These are phyloP conservation scores for Calyptommatus sinebrachiatus DNA, from an alignment of 2,113 vertebrate species.

Conservation along the genomic window DNA sequence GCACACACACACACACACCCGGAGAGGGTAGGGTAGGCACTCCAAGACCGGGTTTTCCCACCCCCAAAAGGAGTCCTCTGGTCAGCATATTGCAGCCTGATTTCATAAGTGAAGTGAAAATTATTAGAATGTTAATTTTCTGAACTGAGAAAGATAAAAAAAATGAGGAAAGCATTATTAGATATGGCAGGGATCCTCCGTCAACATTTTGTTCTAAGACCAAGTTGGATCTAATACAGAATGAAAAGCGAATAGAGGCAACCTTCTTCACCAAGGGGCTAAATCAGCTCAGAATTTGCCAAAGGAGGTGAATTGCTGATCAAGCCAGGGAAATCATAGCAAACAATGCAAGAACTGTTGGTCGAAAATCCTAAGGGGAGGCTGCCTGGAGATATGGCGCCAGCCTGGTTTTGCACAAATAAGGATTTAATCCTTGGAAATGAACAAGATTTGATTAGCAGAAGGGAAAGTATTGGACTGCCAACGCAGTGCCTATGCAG, in stretches of 20 bases:
- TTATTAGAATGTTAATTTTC: constrained; percentile 26
- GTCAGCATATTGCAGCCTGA: no score
- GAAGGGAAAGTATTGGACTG: constrained; percentile 1
- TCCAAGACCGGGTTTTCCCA: no score
- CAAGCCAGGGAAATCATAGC: constrained; percentile 42
- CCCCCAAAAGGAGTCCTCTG: no score
- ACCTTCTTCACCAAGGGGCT: constrained; percentile 42
- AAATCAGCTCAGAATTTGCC: constrained; percentile 18
- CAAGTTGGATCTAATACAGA: constrained; percentile 33
- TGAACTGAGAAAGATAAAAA: background rate
- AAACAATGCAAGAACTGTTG: constrained; percentile 42
- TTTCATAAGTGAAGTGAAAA: background rate
- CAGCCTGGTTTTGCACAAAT: constrained; percentile 12
- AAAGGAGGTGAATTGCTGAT: constrained; percentile 34
- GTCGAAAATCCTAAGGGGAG: constrained; percentile 30
- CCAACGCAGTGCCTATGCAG: background rate
- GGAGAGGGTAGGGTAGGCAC: no score
- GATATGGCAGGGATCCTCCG: constrained; percentile 20
- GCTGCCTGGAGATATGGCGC: constrained; percentile 1
- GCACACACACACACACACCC: no score
- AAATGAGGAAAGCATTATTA: background rate
- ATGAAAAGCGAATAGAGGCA: constrained; percentile 36
- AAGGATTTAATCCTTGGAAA: constrained; percentile 25
- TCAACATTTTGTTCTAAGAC: constrained; percentile 42
- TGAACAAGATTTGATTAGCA: constrained; percentile 6